These are phyloP conservation scores for Scolopax rusticola DNA, from an alignment of 2,797 vertebrate genomes.

Conservation along the genomic window DNA sequence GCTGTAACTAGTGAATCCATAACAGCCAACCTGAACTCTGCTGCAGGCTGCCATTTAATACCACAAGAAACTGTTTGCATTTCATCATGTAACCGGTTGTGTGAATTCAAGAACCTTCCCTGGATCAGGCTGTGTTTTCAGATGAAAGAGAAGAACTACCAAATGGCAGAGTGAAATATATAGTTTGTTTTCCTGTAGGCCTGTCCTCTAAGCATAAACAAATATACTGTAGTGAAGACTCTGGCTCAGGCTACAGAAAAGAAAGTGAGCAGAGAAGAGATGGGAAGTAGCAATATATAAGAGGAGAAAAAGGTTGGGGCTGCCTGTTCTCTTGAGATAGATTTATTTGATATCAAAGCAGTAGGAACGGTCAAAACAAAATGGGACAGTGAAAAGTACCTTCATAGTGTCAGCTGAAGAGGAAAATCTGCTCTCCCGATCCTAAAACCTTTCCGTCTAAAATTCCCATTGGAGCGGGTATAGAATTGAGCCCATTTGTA, in stretches of 20 bases:
- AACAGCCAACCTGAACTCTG: constrained; percentile 70
- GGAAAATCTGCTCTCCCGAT: background rate
- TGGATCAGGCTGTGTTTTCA: constrained; percentile 50
- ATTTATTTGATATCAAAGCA: background rate
- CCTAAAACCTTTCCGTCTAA: background rate
- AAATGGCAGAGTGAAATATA: constrained; percentile 42
- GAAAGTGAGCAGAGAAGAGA: background rate
- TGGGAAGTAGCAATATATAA: background rate
- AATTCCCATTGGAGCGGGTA: background rate
- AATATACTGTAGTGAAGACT: background rate
- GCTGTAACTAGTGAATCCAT: constrained; percentile 52
- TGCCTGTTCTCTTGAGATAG: background rate
- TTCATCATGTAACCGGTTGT: constrained; percentile 61
- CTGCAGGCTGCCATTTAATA: constrained; percentile 66
- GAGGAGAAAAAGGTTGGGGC: background rate
- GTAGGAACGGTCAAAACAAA: background rate
- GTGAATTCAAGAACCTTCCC: constrained; percentile 60
- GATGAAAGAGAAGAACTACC: constrained; percentile 63
- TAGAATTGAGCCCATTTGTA: constrained; percentile 35
- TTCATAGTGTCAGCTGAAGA: background rate
- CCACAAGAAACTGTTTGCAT: constrained; percentile 67
- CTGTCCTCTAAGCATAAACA: constrained; percentile 40
- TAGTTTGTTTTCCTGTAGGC: constrained; percentile 57
- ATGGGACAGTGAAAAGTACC: background rate
- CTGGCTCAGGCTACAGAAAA: background rate